Base-by-base conservation (phyloP, 2,113 vertebrate genomes). In the Ophiodon elongatus region DNA sequence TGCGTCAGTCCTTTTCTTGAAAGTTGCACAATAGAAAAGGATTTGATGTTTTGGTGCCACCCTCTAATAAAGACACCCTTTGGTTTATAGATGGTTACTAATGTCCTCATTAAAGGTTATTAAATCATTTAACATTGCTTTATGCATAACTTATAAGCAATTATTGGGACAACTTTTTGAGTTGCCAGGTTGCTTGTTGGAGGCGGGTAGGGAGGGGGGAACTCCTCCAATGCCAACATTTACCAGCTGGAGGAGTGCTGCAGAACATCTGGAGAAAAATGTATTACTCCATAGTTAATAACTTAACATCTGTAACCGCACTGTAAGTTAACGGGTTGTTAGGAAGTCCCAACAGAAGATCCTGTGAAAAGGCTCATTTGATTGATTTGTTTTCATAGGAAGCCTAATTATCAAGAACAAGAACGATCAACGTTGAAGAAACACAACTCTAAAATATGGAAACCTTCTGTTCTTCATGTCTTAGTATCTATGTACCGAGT, bases 231-330 rank as follows among this genome's bases (percentile, higher is more conserved):
- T n/a, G 52, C 45, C 45, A 6, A 17, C 45, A 19, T 19, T 13
- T 8, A 9, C 6, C 7, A 9, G 21, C 54, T 73, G 57, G 43
- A 70, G 6, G 31, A 9, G 31, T 2, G 17, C n/a, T 25, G 7
- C 67, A 54, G 57, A 78, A 29, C 54, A 62, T 77, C 50, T 57
- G 47, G 27, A 57, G 7, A 7, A 54, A 79, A 19, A 17, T 63
- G 60, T 3, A 63, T n/a, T 9, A 17, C 21, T 47, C 62, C 1
- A 73, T 23, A 31, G 27, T 60, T 31, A 13, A 62, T 17, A n/a
- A 31, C 2, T 4, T 29, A 43, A 60, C 25, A 31, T 73, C 59
- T 60, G 13, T 21, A 29, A 21, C 39, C 8, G 19, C 37, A 25
- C 52, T 54, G 23, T 25, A 13, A 14, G 25, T 15, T 57, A 2